Evolutionary conservation across 2,113 vertebrate species (phyloP), one percentile per base, ranked within the genome.

Genomic region (Penelope pileata): DNA sequence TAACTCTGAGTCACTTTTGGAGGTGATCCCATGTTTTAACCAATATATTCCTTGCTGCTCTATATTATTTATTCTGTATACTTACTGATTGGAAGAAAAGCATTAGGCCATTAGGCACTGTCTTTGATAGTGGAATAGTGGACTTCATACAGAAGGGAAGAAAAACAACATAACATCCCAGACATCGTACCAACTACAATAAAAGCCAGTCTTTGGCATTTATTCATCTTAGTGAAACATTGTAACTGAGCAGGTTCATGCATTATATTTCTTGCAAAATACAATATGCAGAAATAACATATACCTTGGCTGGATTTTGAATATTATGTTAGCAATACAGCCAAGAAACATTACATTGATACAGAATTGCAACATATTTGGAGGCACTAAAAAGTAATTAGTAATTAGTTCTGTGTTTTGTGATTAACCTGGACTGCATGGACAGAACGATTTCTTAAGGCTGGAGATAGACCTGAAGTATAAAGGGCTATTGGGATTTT

Each of bases 71-170:
- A 13, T 86, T 87, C 59, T 86, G 32, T 63, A 19, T 85, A 75
- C 86, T 81, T 90, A 88, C 54, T 47, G 68, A 88, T 27, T 67
- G 27, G 50, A 92, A 90, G 50, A 83, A 87, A 60, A 94, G 32
- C 53, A 79, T 51, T n/a, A 48, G 30, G 67, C 47, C 58, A 56
- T 83, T 40, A 74, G 67, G 70, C 50, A 70, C 16, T 60, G 47
- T 23, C 72, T 78, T 88, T 86, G 83, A 88, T 87, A 40, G 23
- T 51, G 42, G 29, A 90, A 74, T 58, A 34, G 22, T 4, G 60
- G 59, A 30, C 75, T 69, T 74, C 50, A 43, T 34, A 36, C 10
- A 73, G 48, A 67, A 87, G 32, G 12, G 48, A 85, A 62, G n/a
- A 59, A 79, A 91, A 85, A 24, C 12, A 72, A 38, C 48, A 40